Evolutionary conservation across 2,113 vertebrate genomes (phyloP), one percentile per base, ranked within the genome.

Genomic region (Pseudois nayaur): DNA sequence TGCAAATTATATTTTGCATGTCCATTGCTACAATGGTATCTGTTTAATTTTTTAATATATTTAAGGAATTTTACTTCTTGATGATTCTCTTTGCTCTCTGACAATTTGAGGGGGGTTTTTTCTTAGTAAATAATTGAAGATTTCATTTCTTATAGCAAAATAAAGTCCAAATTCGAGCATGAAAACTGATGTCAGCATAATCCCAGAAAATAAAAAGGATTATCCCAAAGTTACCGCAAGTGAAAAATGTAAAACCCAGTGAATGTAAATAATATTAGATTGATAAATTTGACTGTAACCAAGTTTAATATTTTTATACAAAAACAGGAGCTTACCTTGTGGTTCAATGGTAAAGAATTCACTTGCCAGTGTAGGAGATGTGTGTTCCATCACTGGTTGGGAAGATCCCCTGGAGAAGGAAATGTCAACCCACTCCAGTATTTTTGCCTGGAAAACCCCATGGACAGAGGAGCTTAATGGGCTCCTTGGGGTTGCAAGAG

Each of bases 1-100:
- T 59, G 33, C 36, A 91, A 95, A 98, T 64, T 45, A 29, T 17
- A 67, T 2, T 76, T 97, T 94, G 87, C 62, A 3, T 84, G 23
- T 33, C 74, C 94, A 59, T 95, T 91, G 33, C 54, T 96, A 40
- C 8, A 57, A 57, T 2, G 64, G 48, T 27, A 31, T 25, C 29
- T 67, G 19, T 85, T 95, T 93, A 71, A 36, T 96, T 97, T 9
- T 96, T 95, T 94, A 79, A 85, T 96, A 60, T 36, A 76, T 15
- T 78, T 59, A 74, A 48, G 10, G 14, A 93, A 54, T 74, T 94
- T 83, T 71, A 15, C 29, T 88, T 94, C 87, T 60, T 90, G 76
- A 36, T 95, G 55, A 96, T 84, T 91, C 33, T 9, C 33, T 91
- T 52, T 92, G 60, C 48, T 79, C 12, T 54, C 78, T 67, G 25